Percentiles rank a stretch among this genome's conserved stretches.
Conservation (phyloP, 2,888 invertebrate genomes). For the Eupsilia transversa region DNA sequence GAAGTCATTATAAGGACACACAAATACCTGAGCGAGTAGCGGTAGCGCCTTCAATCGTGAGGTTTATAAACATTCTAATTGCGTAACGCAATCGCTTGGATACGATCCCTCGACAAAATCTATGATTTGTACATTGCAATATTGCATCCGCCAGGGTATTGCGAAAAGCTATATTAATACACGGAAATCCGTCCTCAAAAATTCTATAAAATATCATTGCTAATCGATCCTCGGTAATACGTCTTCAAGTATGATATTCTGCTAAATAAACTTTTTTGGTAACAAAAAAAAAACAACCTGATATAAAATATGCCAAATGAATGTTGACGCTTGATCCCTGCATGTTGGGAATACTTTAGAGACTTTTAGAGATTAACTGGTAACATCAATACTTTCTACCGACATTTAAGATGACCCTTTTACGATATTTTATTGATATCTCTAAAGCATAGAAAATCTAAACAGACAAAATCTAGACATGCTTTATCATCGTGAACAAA, state of each 20-base stretch:
- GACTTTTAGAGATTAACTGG: background rate
- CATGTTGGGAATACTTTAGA: background rate
- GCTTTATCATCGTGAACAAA: slow-evolving; percentile 44
- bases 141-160: background rate
- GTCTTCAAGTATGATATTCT: background rate
- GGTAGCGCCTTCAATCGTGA: slow-evolving; percentile 41
- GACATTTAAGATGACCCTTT: background rate
- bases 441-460: background rate
- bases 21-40: slow-evolving; percentile 32
- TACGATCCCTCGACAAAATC: slow-evolving; percentile 7
- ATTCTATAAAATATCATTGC: too few species aligned
- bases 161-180: background rate
- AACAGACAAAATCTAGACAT: slow-evolving; percentile 8
- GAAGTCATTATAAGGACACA: slow-evolving; percentile 20
- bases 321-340: background rate
- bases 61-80: slow-evolving; percentile 47
- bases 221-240: background rate
- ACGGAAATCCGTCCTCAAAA: background rate
- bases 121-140: slow-evolving; percentile 6
- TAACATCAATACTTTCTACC: background rate
- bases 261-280: background rate
- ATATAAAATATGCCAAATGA: background rate
- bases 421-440: background rate
- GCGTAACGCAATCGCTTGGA: slow-evolving; percentile 23
- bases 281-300: background rate